Evolutionary conservation across 1,140 invertebrate species (phyloP).

Genomic region (Sinella curviseta): DNA sequence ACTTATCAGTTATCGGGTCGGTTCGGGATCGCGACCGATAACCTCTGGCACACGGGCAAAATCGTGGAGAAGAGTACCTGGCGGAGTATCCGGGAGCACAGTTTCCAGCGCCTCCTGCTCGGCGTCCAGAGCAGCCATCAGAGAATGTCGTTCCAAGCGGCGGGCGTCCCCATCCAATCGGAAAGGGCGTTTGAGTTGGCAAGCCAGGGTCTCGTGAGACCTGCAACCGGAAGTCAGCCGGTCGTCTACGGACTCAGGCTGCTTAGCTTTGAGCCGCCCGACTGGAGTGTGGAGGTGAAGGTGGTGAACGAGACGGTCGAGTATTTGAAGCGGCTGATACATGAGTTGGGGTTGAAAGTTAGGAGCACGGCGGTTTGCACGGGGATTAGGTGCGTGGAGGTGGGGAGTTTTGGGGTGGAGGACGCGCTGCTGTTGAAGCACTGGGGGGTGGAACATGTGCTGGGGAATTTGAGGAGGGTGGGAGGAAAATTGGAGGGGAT

Average conservation of each 20-base stretch:
- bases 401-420: slow-evolving; percentile 76
- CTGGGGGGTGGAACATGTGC: slow-evolving; percentile 73
- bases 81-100: slow-evolving; percentile 64
- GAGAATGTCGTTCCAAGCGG: slow-evolving; percentile 73
- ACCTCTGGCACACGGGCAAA: slow-evolving; percentile 70
- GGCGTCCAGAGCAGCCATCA: slow-evolving; percentile 78
- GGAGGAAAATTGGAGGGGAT: slow-evolving; percentile 14
- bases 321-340: slow-evolving; percentile 72
- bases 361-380: slow-evolving; percentile 77
- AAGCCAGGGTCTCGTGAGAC: slow-evolving; percentile 72
- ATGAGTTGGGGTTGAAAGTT: slow-evolving; percentile 76
- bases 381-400: slow-evolving; percentile 74
- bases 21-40: slow-evolving; percentile 77
- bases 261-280: slow-evolving; percentile 73
- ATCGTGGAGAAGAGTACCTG: slow-evolving; percentile 72
- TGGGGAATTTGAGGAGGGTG: slow-evolving; percentile 66
- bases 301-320: slow-evolving; percentile 77
- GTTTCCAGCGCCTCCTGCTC: slow-evolving; percentile 68
- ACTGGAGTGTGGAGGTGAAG: slow-evolving; percentile 88
- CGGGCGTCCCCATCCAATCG: slow-evolving; percentile 76
- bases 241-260: slow-evolving; percentile 86
- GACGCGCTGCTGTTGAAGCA: slow-evolving; percentile 78
- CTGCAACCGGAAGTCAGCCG: slow-evolving; percentile 67
- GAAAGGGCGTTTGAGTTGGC: slow-evolving; percentile 87
- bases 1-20: slow-evolving; percentile 75